Base-by-base conservation (phyloP, 2,797 vertebrate species). In the Valencia hispanica region DNA sequence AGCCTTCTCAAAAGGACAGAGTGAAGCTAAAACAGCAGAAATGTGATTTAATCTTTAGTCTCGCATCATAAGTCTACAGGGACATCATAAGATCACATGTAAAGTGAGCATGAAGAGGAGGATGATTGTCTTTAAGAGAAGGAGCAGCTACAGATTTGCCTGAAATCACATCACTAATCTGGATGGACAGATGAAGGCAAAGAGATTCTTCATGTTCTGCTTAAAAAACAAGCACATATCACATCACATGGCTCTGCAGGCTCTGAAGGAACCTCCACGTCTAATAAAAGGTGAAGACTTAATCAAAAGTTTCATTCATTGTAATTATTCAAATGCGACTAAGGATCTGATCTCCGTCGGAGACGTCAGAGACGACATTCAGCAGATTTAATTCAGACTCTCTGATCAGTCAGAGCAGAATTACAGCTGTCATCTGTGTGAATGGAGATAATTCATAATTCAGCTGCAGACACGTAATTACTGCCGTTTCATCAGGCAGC, bases 371-470 rank as follows among this genome's bases (percentile, higher is more conserved):
- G 39, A 68, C 4, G 65, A 68, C n/a, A 45, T 43, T 68, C 39
- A 45, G 2, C n/a, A 27, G 65, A 39, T 68, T 45, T 68, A 68
- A 43, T 68, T 68, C 65, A 27, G 11, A n/a, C 41, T 68, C 39
- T 17, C 30, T 34, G 69, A 53, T 51, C 48, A 39, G 50, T 53
- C 48, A 25, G 68, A 48, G 22, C 22, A 39, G 48, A 71, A 70
- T 50, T 25, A 51, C 69, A 43, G 39, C 39, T 27, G 65, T 43
- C 65, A 27, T 45, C 25, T 45, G 65, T 9, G n/a, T 68, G n/a
- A 68, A 68, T 68, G 14, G 65, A 68, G 41, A 9, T 68, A 68
- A 68, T 68, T 68, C 25, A 9, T 68, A 68, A 68, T 68, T 68
- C 25, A 27, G 39, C 11, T 27, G 25, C 39, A 45, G 65, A 27